Evolutionary conservation across 2,797 vertebrate genomes (phyloP).

Genomic region (Rhinogobio ventralis): DNA sequence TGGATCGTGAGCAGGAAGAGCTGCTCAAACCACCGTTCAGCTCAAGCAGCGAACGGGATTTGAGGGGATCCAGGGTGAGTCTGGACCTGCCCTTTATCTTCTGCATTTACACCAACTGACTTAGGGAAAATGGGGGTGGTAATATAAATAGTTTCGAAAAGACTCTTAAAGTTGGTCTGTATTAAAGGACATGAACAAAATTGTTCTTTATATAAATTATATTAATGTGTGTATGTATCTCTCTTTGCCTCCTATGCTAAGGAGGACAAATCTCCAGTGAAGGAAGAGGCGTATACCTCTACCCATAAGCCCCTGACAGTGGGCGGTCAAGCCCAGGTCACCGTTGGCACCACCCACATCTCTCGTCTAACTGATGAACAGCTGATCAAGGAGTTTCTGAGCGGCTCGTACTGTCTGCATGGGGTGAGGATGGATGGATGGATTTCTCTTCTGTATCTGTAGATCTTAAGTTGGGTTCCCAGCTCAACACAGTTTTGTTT

Average conservation of each 20-base stretch:
- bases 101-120: not conserved
- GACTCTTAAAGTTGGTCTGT: not conserved
- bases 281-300: constrained; percentile 90
- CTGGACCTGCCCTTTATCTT: not conserved
- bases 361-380: constrained; percentile 96
- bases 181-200: not conserved
- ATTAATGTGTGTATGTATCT: too few relatives aligned
- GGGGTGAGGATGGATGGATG: constrained; percentile 82
- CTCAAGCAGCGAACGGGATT: constrained; percentile 71
- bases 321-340: constrained; percentile 87
- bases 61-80: constrained; percentile 57
- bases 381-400: constrained; percentile 96
- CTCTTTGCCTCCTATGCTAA: constrained; percentile 62
- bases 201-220: not conserved
- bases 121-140: not conserved
- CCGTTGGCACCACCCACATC: constrained; percentile 95
- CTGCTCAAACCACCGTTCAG: constrained; percentile 88
- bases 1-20: constrained; percentile 89
- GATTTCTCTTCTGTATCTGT: not conserved
- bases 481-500: constrained; percentile 42
- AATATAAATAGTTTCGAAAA: not conserved
- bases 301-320: constrained; percentile 92
- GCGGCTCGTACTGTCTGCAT: constrained; percentile 96
- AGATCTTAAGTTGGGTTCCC: not conserved
- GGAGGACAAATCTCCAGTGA: constrained; percentile 83